Evolutionary conservation across 2,797 vertebrate genomes (phyloP), one percentile per base, ranked within the genome.

Genomic region (Botia kubotai): DNA sequence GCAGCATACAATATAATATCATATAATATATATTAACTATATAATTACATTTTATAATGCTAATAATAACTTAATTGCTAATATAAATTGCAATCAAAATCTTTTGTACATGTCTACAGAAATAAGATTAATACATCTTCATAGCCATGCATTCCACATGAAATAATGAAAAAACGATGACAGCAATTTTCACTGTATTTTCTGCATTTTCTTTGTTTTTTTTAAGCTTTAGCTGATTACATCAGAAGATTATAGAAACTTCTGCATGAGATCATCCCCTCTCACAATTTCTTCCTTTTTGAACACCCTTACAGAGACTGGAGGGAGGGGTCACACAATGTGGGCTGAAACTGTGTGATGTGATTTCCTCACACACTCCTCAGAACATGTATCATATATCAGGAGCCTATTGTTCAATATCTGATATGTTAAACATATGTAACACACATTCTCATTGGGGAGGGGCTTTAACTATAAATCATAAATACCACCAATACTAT

Each of bases 341-440:
- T 6, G 65, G 58, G 23, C 23, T 53, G 67, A 83, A 77, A 78
- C 75, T 68, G 77, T 83, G 77, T 84, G 82, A 77, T 73, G 76
- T 21, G n/a, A 77, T 83, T 80, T 82, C 71, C 76, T 81, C 69
- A 77, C 55, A 66, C 43, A 80, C 52, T 74, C 53, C 75, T 68
- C 16, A 21, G 6, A 66, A 83, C 69, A 36, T 7, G 39, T 85
- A 88, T 90, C 85, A 36, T 55, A 72, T 90, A 80, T 81, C 88
- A 86, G 70, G 10, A 21, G 67, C 62, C 78, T 84, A 83, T 82
- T 88, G 84, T 77, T 77, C 46, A 52, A 65, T 73, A 39, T 80
- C 29, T 77, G 62, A 87, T 84, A 53, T 78, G 84, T 79, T 76
- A 50, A 81, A 80, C 43, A 82, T 75, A 77, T 86, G 89, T 71